Conservation (phyloP, 2,797 vertebrate genomes). For the Channa striata region DNA sequence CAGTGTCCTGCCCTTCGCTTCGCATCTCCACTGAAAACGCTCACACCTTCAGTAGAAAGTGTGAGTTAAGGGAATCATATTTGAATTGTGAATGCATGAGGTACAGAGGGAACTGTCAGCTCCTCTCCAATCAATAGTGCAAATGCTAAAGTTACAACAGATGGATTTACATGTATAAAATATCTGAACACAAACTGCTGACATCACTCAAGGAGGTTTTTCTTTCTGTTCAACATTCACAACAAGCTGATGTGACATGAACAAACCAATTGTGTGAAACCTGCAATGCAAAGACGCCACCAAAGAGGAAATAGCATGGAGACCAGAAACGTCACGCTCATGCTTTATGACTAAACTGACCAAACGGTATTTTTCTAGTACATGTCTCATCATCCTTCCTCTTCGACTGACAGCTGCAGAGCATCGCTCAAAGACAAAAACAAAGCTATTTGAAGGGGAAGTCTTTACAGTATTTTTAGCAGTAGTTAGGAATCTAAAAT, state of each 20-base stretch:
- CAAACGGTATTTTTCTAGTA: conserved; percentile 12
- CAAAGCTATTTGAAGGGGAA: conserved; percentile 48
- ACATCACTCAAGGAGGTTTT: conserved; percentile 25
- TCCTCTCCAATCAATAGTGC: conserved; percentile 37
- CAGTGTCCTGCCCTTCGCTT: conserved; percentile 9
- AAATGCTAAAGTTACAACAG: conserved; percentile 47
- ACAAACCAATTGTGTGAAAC: conserved; percentile 6
- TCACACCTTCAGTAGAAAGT: conserved; percentile 28
- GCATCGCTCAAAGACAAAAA: not conserved
- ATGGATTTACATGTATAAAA: conserved; percentile 31
- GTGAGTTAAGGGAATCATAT: conserved; percentile 17
- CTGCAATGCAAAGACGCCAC: conserved; percentile 6
- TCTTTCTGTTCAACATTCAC: not conserved
- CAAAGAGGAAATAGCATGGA: conserved; percentile 39
- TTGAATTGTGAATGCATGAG: conserved; percentile 22
- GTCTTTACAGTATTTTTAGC: conserved; percentile 49
- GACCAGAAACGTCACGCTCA: conserved; percentile 27
- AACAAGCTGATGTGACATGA: conserved; percentile 15
- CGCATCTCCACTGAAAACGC: conserved; percentile 16
- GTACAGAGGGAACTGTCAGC: conserved; percentile 41
- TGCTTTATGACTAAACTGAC: conserved; percentile 44
- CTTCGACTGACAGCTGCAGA: conserved; percentile 26
- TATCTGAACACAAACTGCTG: conserved; percentile 11
- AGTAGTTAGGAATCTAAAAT: conserved; percentile 36
- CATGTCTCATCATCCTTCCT: conserved; percentile 56